Conservation (phyloP, 2,888 invertebrate species). For the Lapara coniferarum region DNA sequence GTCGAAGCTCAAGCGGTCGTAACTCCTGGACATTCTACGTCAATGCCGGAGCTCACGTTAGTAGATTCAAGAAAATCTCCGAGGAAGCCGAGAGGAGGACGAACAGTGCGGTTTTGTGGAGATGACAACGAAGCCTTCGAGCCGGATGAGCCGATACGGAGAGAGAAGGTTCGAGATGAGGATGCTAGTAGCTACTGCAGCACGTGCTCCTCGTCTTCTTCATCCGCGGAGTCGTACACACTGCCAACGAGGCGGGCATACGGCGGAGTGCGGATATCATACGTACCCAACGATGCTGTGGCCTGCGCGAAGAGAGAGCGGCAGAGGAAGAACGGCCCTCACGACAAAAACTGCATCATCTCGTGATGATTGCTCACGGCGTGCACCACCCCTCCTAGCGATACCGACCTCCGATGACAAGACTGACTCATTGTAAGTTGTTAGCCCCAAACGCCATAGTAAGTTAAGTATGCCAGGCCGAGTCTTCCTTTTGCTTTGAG, state of each 20-base stretch:
- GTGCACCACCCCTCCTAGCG: slow-evolving; percentile 62
- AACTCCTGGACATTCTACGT: slow-evolving; percentile 80
- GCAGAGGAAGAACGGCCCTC: slow-evolving; percentile 83
- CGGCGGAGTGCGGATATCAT: slow-evolving; percentile 94
- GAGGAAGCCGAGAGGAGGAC: slow-evolving; percentile 65
- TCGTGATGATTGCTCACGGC: slow-evolving; percentile 87
- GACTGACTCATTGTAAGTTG: slow-evolving; percentile 78
- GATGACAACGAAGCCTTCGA: slow-evolving; percentile 78
- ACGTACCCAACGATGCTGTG: slow-evolving; percentile 95
- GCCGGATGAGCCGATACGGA: slow-evolving; percentile 68
- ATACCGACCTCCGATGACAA: slow-evolving; percentile 78
- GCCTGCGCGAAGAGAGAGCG: slow-evolving; percentile 90
- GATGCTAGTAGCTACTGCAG: slow-evolving; percentile 91
- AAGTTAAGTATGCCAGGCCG: slow-evolving; percentile 48
- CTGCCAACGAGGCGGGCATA: slow-evolving; percentile 92
- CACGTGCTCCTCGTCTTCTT: slow-evolving; percentile 95
- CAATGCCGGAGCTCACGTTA: slow-evolving; percentile 76
- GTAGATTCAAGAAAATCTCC: slow-evolving; percentile 73
- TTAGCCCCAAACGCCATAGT: slow-evolving; percentile 75
- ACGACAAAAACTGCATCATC: slow-evolving; percentile 93
- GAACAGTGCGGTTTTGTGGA: slow-evolving; percentile 77
- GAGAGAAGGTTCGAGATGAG: slow-evolving; percentile 77
- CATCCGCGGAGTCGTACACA: slow-evolving; percentile 94
- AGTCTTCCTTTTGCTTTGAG: slow-evolving; percentile 51
- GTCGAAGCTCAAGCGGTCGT: slow-evolving; percentile 79